These are phyloP conservation scores for Apaloderma vittatum DNA, from an alignment of 2,113 vertebrate genomes.

Conservation along the genomic window DNA sequence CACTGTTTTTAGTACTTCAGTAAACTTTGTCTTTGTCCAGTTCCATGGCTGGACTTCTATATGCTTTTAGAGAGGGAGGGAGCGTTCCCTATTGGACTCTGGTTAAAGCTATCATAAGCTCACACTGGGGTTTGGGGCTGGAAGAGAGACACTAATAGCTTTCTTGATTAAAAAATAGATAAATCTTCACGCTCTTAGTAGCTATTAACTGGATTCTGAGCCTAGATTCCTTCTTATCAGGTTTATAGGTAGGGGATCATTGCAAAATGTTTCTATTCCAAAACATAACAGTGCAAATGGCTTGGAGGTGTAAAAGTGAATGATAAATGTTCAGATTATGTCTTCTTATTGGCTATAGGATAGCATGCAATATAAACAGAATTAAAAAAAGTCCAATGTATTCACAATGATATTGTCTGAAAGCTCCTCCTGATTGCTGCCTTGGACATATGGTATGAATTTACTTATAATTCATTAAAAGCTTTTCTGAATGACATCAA, in stretches of 20 bases:
- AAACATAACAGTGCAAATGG: neutral
- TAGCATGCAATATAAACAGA: neutral
- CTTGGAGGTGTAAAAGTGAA: neutral
- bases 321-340: neutral
- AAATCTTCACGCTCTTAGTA: neutral
- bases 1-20: neutral
- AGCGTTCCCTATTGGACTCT: neutral
- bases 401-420: neutral
- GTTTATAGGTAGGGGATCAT: neutral
- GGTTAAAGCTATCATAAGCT: neutral
- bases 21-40: neutral
- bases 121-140: neutral
- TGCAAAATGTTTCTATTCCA: neutral
- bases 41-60: neutral
- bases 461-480: slow-evolving; percentile 25
- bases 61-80: neutral
- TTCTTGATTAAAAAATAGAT: slow-evolving; percentile 7
- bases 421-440: neutral
- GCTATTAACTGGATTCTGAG: neutral
- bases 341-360: neutral
- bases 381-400: neutral
- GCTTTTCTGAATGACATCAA: slow-evolving; percentile 5
- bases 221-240: neutral
- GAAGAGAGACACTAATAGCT: neutral
- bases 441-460: slow-evolving; percentile 29